Percentiles rank a stretch among this genome's conserved stretches.
phyloP scores from a whole-genome alignment of 1,140 invertebrate genomes.

The Drosophila pectinifera region DNA sequence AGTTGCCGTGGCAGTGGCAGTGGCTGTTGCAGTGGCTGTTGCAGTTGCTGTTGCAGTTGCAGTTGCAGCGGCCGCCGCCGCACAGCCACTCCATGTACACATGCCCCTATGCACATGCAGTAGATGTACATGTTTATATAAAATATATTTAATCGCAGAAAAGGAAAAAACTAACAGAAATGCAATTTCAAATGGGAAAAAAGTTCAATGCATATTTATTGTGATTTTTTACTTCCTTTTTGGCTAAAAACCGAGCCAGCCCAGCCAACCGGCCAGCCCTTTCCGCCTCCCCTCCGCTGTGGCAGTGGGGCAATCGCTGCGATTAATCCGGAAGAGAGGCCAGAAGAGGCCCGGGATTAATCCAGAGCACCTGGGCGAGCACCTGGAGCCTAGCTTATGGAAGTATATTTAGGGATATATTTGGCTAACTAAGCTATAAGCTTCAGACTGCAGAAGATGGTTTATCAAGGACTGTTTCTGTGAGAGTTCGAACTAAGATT shows the following conservation, averaged over 20 bases:
- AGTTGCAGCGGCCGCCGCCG: neutral
- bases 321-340: neutral
- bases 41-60: slow-evolving; percentile 18
- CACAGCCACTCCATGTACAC: slow-evolving; percentile 2
- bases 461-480: too few species aligned
- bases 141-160: slow-evolving; percentile 16
- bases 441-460: too few species aligned
- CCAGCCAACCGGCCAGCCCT: neutral
- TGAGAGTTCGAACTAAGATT: too few species aligned
- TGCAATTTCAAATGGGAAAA: slow-evolving; percentile 50
- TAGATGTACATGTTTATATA: slow-evolving; percentile 1
- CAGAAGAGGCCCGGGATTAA: too few species aligned
- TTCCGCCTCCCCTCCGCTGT: neutral
- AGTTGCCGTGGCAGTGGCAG: slow-evolving; percentile 66
- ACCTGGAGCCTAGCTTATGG: too few species aligned
- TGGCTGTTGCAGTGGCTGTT: slow-evolving; percentile 24
- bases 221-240: slow-evolving; percentile 49
- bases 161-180: slow-evolving; percentile 46
- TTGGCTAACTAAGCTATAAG: too few species aligned
- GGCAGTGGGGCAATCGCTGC: slow-evolving; percentile 7
- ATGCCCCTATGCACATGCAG: too few species aligned
- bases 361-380: too few species aligned
- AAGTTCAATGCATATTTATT: slow-evolving; percentile 49
- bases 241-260: slow-evolving; percentile 51
- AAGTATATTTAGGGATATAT: too few species aligned